Percentiles rank a stretch among this genome's conserved stretches.
Evolutionary conservation across 2,113 vertebrate genomes (phyloP).

Genomic region (Coturnix japonica): DNA sequence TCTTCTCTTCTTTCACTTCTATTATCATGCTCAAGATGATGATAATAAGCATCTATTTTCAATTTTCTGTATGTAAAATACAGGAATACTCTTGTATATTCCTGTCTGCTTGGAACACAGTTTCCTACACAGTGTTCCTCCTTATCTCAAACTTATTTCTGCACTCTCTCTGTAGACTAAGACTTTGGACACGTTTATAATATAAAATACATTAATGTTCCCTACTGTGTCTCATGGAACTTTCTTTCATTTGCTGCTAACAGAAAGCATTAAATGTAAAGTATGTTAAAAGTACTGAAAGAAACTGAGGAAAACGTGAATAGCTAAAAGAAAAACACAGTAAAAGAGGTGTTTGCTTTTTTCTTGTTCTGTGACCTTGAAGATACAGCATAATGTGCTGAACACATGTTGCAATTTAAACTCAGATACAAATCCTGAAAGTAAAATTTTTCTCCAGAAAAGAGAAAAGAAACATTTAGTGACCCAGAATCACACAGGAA

Average conservation of each 20-base stretch:
- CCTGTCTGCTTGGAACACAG: background rate
- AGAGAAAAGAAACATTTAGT: background rate
- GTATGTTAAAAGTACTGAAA: background rate
- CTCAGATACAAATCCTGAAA: background rate
- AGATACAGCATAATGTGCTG: background rate
- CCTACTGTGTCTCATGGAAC: background rate
- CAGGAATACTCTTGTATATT: background rate
- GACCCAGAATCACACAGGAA: constrained; percentile 5
- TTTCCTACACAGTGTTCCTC: background rate
- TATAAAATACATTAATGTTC: background rate
- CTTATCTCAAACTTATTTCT: background rate
- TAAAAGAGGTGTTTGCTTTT: background rate
- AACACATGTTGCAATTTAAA: background rate
- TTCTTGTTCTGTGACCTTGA: background rate
- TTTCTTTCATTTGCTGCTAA: background rate
- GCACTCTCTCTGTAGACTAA: background rate
- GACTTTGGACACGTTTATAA: background rate
- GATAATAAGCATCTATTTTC: background rate
- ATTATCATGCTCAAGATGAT: background rate
- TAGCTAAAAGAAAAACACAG: no score
- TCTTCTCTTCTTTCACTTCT: background rate
- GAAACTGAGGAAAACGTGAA: background rate
- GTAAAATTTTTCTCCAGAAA: background rate
- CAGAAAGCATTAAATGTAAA: background rate
- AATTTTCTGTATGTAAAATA: background rate